Evolutionary conservation across 1,140 invertebrate species (phyloP), one percentile per base, ranked within the genome.

Genomic region (Camponotus pennsylvanicus): DNA sequence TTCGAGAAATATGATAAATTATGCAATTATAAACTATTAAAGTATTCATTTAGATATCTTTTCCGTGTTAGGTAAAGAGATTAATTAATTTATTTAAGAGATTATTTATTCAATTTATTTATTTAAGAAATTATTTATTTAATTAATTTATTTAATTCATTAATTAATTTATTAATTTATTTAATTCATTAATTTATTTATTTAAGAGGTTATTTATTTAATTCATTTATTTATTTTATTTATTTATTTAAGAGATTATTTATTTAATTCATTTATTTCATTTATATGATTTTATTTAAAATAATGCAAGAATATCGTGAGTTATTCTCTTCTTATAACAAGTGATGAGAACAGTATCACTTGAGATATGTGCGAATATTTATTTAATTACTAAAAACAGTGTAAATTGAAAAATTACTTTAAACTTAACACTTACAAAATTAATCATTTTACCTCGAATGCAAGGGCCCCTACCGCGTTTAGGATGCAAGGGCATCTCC

Each of bases 231-330:
- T 59, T 21, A 59, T 59, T 70, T 45, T 15, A 45, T 27, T 27
- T 27, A 27, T 27, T 27, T 27, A 27, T 27, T 27, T 27, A 27
- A 27, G 27, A 27, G 27, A 0, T 27, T 27, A 27, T 27, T 27
- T 27, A 27, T 27, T 55, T 73, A 34, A 52, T 55, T 27, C 27
- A 52, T 52, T 52, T 49, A 13, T 4, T 59, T n/a, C 8, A 2
- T 59, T 59, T 59, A 57, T 57, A 57, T 57, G n/a, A 59, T 59
- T 21, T 59, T 21, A 59, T 59, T 70, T 45, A 21, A 45, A 70
- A 70, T 11, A 45, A 45, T 13, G 2, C 11, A 11, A 45, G 13
- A 27, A 15, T 69, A 42, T 69, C 8, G n/a, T 5, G 13, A 21
- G 42, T 21, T 21, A 59, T 9, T 70, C 21, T 15, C 13, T 70